Base-by-base conservation (phyloP, 2,797 vertebrate species). In the Channallabes apus region DNA sequence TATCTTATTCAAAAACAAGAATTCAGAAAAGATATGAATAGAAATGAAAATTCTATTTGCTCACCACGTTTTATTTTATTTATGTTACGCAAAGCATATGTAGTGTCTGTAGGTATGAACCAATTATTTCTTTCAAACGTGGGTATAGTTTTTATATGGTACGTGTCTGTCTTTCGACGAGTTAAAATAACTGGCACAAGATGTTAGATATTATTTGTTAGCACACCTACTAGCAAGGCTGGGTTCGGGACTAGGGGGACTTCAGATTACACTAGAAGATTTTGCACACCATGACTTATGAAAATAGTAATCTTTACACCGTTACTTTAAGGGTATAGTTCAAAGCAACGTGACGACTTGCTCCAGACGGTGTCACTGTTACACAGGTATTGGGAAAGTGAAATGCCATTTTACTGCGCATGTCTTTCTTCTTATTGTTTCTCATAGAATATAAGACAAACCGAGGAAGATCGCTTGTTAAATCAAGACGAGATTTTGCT, bases 291-390 rank as follows among this genome's bases (percentile, higher is more conserved):
- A 54, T 54, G 12, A 6, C 27, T 3, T 24, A 18, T 32, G n/a
- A 46, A 41, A 46, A 14, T 72, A 22, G 6, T n/a, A 11, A 54
- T 75, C 4, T 73, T 46, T 18, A 75, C 51, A 51, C 14, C 6
- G 20, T 41, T 71, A 4, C 8, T 71, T 18, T 35, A 35, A 71
- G 3, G 46, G 24, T 54, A 51, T 11, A 54, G 24, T 54, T 17
- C 2, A 51, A 3, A 3, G 38, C n/a, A 29, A 54, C 27, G 7
- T 20, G 1, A 22, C 29, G 27, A 58, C 3, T 32, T 59, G 56
- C 32, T 61, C 75, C 75, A 78, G 75, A 46, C 56, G 75, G 22
- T 61, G 75, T 78, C 75, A 78, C 29, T 78, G 56, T 78, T 78
- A 78, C 56, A 78, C 56, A 61, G 56, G 20, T 20, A 35, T 61